A percentile compares a stretch with the other conserved stretches of the same genome.
phyloP scores from a whole-genome alignment of 1,140 invertebrate genomes.

The Meloidogyne hapla region DNA sequence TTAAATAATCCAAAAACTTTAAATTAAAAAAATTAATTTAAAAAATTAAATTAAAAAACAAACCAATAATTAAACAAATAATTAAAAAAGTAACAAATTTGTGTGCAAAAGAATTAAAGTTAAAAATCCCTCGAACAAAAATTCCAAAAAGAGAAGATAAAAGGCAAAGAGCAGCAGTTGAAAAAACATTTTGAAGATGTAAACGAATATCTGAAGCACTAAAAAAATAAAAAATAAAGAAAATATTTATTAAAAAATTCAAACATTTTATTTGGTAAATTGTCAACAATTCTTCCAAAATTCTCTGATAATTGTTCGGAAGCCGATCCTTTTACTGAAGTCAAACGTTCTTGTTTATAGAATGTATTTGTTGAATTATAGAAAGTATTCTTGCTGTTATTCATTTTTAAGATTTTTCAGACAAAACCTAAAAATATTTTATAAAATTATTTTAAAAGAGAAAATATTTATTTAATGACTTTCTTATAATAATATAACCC shows the following conservation, averaged over 20 bases:
- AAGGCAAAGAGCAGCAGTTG: slow-evolving; percentile 79
- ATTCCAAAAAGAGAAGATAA: slow-evolving; percentile 78
- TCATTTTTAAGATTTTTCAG: background rate
- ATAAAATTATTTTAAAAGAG: too few relatives aligned
- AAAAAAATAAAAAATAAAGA: slow-evolving; percentile 25
- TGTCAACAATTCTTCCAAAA: background rate
- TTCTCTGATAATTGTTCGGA: background rate
- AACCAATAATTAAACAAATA: background rate
- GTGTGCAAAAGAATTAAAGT: background rate
- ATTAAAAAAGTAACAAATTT: background rate
- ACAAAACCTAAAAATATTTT: too few relatives aligned
- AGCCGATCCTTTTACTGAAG: background rate
- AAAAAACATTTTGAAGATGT: slow-evolving; percentile 93
- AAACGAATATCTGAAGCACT: slow-evolving; percentile 76
- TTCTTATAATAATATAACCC: too few relatives aligned
- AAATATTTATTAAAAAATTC: background rate
- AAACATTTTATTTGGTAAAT: slow-evolving; percentile 2
- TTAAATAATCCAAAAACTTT: background rate
- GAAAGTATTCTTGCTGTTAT: background rate
- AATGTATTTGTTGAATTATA: slow-evolving; percentile 4
- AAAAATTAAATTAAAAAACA: background rate
- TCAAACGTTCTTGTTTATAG: background rate
- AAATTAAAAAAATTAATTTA: background rate
- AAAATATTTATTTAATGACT: too few relatives aligned
- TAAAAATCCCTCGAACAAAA: slow-evolving; percentile 67